Conservation (phyloP, 2,888 invertebrate genomes). For the Blastobasis lacticolella region DNA sequence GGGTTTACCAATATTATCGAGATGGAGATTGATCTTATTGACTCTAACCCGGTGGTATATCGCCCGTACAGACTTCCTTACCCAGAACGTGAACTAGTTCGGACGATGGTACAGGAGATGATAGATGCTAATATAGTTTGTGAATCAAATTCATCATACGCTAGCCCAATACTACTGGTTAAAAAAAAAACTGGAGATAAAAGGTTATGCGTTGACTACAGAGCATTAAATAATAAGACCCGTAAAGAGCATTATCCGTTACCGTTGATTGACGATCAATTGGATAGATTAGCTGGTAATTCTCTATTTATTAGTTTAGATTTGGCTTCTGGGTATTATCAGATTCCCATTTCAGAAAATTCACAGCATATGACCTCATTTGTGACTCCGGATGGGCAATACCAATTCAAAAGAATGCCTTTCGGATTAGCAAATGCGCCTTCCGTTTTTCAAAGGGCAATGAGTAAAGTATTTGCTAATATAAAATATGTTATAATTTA, state of each 20-base stretch:
- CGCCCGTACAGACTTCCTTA: slow-evolving; percentile 15
- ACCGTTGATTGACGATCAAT: slow-evolving; percentile 17
- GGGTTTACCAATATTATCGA: slow-evolving; percentile 9
- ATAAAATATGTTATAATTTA: not conserved
- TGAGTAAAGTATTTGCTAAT: slow-evolving; percentile 8
- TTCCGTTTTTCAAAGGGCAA: slow-evolving; percentile 19
- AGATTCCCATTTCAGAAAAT: slow-evolving; percentile 23
- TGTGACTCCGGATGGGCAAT: slow-evolving; percentile 25
- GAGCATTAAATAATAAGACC: slow-evolving; percentile 21
- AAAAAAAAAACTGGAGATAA: slow-evolving; percentile 15
- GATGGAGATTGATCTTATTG: slow-evolving; percentile 14
- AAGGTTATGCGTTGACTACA: slow-evolving; percentile 18
- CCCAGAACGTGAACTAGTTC: slow-evolving; percentile 13
- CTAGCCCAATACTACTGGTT: slow-evolving; percentile 17
- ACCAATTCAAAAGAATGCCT: slow-evolving; percentile 25
- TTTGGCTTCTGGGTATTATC: slow-evolving; percentile 32
- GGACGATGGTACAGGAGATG: slow-evolving; percentile 15
- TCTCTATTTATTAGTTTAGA: slow-evolving; percentile 26
- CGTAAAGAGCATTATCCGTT: slow-evolving; percentile 15
- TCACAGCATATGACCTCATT: slow-evolving; percentile 17
- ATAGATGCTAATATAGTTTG: slow-evolving; percentile 14
- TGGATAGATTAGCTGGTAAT: slow-evolving; percentile 24
- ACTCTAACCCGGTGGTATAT: slow-evolving; percentile 16
- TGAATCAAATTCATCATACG: slow-evolving; percentile 15
- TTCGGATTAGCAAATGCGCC: slow-evolving; percentile 26